Evolutionary conservation across 2,888 invertebrate species (phyloP).

Genomic region (Uropetala carovei): DNA sequence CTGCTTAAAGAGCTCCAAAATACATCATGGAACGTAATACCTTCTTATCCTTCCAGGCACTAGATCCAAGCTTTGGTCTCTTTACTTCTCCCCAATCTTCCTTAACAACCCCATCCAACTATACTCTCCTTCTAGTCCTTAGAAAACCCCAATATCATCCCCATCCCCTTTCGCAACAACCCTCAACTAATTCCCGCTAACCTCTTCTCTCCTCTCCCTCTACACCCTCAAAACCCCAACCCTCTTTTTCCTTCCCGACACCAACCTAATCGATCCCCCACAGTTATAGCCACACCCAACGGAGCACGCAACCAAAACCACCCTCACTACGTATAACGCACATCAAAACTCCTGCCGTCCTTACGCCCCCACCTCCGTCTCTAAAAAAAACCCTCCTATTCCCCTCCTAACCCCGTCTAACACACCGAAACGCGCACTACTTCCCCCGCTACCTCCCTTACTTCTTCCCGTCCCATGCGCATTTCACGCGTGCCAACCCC

Average conservation of each 20-base stretch:
- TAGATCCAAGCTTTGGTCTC: neutral
- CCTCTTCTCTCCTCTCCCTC: constrained; percentile 1
- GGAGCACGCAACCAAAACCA: constrained; percentile 52
- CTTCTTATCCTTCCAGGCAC: neutral
- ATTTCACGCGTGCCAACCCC: neutral
- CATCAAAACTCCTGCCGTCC: neutral
- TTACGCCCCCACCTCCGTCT: neutral
- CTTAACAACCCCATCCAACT: neutral
- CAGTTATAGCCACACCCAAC: constrained; percentile 58
- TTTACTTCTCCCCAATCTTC: neutral
- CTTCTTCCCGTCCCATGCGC: neutral
- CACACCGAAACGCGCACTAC: neutral
- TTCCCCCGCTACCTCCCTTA: neutral
- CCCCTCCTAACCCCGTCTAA: neutral
- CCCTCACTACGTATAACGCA: neutral
- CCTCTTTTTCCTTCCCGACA: constrained; percentile 28
- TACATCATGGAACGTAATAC: neutral
- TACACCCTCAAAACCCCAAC: neutral
- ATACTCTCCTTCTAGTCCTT: neutral
- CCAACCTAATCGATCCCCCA: constrained; percentile 46
- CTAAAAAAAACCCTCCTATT: neutral
- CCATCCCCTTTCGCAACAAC: constrained; percentile 41
- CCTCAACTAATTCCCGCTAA: constrained; percentile 54
- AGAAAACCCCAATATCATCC: neutral
- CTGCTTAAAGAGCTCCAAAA: neutral